phyloP scores from a whole-genome alignment of 2,888 invertebrate species.

The Theodoxus fluviatilis region DNA sequence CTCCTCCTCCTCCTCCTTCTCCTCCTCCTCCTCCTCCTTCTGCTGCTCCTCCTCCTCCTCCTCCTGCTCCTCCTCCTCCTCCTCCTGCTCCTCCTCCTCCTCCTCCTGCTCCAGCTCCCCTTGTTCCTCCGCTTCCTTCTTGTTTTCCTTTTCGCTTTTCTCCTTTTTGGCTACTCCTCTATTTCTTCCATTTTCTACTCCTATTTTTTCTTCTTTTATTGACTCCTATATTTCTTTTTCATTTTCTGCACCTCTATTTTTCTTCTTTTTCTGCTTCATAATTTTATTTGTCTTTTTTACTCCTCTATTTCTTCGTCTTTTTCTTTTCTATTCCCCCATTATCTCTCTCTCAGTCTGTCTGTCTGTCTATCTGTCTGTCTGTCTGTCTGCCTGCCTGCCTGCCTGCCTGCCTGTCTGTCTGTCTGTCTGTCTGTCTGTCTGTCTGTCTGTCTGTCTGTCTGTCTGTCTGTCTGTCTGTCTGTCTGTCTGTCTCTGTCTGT shows the following conservation, averaged over 20 bases:
- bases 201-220: background rate
- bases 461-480: slow-evolving; percentile 3
- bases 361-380: no score
- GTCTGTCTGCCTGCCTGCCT: no score
- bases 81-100: slow-evolving; percentile 10
- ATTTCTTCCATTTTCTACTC: background rate
- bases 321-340: background rate
- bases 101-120: slow-evolving; percentile 16
- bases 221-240: background rate
- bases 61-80: slow-evolving; percentile 5
- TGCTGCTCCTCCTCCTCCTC: slow-evolving; percentile 8
- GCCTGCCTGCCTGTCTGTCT: background rate
- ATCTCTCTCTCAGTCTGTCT: background rate
- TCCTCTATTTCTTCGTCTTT: background rate
- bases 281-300: background rate
- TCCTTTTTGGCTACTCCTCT: background rate
- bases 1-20: background rate
- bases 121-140: slow-evolving; percentile 3
- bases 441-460: slow-evolving; percentile 17
- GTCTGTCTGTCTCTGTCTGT: slow-evolving; percentile 13
- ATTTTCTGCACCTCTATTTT: background rate
- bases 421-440: background rate
- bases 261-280: background rate
- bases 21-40: background rate
- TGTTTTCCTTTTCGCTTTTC: slow-evolving; percentile 7